Base-by-base conservation (phyloP, 2,888 invertebrate species). In the Oxyteleia sp. region DNA sequence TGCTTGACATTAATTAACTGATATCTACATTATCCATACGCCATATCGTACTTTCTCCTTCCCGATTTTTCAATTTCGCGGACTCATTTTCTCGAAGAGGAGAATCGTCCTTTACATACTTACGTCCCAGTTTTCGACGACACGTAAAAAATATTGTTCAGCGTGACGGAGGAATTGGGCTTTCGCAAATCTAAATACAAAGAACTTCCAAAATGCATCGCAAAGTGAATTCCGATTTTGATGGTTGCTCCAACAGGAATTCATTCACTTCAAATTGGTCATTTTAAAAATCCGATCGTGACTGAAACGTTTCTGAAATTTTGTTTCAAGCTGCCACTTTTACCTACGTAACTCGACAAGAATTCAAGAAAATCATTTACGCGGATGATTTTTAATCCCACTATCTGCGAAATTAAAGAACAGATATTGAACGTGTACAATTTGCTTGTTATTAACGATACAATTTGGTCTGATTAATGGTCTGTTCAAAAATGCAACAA, bases 1-100 rank as follows among this genome's bases (percentile, higher is more conserved):
- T 53, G 26, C 15, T 53, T 55, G 26, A 57, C 16, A 38, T n/a
- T 38, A 49, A 69, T 26, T 32, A 11, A 57, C 26, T 68, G 7
- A 5, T 26, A 29, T 29, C 29, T 53, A 53, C 15, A 53, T 26
- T 49, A 45, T 45, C 18, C 18, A 45, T 16, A 45, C 38, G n/a
- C 38, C 11, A n/a, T n/a, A n/a, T 38, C 13, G 38, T 10, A 45
- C 4, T 16, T 16, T 45, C 45, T 18, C 13, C 13, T 41, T 13
- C 41, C 38, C 15, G 3, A 8, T 11, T 13, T 13, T 41, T 13
- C 38, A 38, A 41, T 41, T 41, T 10, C 32, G 5, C 32, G 5
- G 8, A 32, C 3, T 32, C 1, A 32, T 32, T 32, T 32, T 10
- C 32, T 32, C 32, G 32, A 8, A 1, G 32, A 10, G 4, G n/a